Conservation (phyloP, 2,797 vertebrate genomes). For the Enteromius trimaculatus region DNA sequence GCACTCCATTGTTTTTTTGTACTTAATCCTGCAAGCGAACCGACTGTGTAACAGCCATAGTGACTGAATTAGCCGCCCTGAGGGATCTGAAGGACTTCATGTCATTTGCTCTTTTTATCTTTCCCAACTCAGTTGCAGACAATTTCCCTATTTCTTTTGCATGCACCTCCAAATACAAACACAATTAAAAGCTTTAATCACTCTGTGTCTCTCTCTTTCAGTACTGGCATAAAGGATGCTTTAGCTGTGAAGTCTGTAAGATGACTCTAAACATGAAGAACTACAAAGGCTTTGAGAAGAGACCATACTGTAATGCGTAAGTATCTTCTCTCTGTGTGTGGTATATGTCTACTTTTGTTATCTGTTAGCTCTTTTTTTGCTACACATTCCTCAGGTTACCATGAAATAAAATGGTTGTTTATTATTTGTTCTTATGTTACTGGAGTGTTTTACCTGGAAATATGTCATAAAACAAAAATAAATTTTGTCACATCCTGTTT, state of each 20-base stretch:
- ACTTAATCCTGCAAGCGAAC: constrained; percentile 10
- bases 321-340: constrained; percentile 58
- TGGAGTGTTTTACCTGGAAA: neutral
- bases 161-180: constrained; percentile 21
- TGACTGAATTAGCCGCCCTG: neutral
- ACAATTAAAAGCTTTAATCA: constrained; percentile 11
- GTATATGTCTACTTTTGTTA: neutral
- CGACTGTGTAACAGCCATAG: constrained; percentile 18
- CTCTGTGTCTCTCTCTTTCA: constrained; percentile 68
- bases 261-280: constrained; percentile 99
- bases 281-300: constrained; percentile 99
- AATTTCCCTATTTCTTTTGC: constrained; percentile 23
- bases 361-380: neutral
- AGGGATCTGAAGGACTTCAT: constrained; percentile 9
- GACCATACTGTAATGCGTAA: constrained; percentile 98
- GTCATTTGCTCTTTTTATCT: constrained; percentile 49
- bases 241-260: constrained; percentile 98
- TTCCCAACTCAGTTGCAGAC: constrained; percentile 37
- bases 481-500: neutral
- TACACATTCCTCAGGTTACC: neutral
- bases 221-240: constrained; percentile 99
- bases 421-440: neutral
- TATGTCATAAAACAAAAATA: neutral
- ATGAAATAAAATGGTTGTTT: neutral
- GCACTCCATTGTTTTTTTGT: constrained; percentile 40